Percentiles rank a stretch among this genome's conserved stretches.
phyloP scores from a whole-genome alignment of 1,140 invertebrate genomes.

The Cheumatopsyche charites region DNA sequence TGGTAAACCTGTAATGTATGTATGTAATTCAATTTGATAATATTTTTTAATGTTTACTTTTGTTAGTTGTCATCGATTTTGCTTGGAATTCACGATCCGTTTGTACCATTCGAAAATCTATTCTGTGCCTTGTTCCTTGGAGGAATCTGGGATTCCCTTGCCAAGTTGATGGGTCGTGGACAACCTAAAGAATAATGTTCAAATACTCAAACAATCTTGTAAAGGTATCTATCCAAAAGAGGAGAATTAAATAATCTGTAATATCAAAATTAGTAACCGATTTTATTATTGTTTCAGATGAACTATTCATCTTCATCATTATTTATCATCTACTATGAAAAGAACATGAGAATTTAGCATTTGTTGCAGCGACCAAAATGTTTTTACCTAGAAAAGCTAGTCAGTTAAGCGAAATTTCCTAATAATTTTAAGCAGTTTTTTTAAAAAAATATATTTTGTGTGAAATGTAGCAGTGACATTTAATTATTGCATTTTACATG shows the following conservation, averaged over 20 bases:
- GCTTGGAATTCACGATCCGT: conserved; percentile 97
- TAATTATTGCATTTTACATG: too few species aligned
- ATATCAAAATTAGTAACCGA: too few species aligned
- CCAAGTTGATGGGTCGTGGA: conserved; percentile 79
- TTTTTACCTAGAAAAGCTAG: conserved; percentile 49
- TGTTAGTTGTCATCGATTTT: conserved; percentile 91
- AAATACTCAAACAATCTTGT: background rate
- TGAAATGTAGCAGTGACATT: too few species aligned
- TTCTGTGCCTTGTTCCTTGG: conserved; percentile 97
- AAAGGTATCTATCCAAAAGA: too few species aligned
- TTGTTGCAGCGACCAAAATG: conserved; percentile 47
- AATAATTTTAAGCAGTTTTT: conserved; percentile 43
- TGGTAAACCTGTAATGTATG: too few species aligned
- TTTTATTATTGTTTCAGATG: too few species aligned
- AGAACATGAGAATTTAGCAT: conserved; percentile 27
- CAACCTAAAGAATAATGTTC: conserved; percentile 76
- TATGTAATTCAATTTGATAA: too few species aligned
- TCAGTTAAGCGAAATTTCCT: conserved; percentile 49
- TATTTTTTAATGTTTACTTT: conserved; percentile 51
- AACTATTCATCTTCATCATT: background rate
- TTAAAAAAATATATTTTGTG: background rate
- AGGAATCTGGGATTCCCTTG: conserved; percentile 96
- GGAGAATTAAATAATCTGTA: too few species aligned
- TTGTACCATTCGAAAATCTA: conserved; percentile 97
- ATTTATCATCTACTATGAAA: background rate